Evolutionary conservation across 64 coral and sea anemone genomes (phyloP).

Genomic region (Pachyseris speciosa): DNA sequence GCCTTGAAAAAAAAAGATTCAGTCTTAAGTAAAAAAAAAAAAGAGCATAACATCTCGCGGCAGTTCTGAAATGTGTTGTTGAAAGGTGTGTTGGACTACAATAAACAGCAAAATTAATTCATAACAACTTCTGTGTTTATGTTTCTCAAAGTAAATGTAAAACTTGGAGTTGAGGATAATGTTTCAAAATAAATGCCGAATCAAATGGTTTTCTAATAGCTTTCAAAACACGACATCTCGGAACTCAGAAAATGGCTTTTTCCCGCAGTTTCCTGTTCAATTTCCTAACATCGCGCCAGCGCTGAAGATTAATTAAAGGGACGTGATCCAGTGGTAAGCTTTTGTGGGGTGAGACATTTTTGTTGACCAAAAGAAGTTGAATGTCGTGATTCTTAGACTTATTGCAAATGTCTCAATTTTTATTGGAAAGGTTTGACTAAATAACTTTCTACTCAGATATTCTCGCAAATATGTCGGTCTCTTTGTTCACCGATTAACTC

Average conservation of each 20-base stretch:
- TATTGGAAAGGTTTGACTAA: no score
- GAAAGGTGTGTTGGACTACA: neutral
- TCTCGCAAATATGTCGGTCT: no score
- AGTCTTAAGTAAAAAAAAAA: neutral
- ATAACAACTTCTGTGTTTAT: neutral
- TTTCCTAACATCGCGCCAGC: neutral
- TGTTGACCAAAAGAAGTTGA: neutral
- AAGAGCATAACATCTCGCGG: neutral
- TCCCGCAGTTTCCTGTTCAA: neutral
- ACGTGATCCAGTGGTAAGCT: neutral
- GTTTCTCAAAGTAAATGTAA: neutral
- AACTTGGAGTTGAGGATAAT: neutral
- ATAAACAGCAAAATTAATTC: neutral
- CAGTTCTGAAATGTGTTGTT: neutral
- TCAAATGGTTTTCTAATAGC: neutral
- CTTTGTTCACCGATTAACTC: no score
- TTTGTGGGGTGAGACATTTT: neutral
- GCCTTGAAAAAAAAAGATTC: neutral
- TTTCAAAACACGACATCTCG: slow-evolving; percentile 18
- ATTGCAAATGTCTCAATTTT: no score
- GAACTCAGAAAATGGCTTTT: neutral
- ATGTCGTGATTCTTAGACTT: no score
- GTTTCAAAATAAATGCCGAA: slow-evolving; percentile 12
- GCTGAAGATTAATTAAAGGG: neutral
- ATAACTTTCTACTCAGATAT: no score